Evolutionary conservation across 2,113 vertebrate genomes (phyloP), one percentile per base, ranked within the genome.

Genomic region (Hydrolagus affinis): DNA sequence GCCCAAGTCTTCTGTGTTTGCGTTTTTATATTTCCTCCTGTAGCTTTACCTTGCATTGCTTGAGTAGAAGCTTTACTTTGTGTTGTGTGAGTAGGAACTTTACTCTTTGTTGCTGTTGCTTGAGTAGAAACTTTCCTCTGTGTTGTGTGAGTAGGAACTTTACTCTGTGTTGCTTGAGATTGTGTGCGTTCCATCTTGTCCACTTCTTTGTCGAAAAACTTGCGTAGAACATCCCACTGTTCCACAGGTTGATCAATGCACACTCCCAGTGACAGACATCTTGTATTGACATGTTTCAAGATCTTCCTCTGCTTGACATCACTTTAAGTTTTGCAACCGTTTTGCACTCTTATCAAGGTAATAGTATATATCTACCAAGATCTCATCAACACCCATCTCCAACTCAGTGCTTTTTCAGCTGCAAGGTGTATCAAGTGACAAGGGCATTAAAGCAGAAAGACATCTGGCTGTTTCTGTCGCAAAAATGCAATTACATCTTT

Each of bases 321-420:
- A 76, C 78, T 30, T 21, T 56, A 86, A 68, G 15, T 6, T 28
- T 21, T 74, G 2, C 73, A 70, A 80, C 75, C 86, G 70, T 56
- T 80, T 83, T 64, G 30, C 83, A 14, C 74, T 86, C 21, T 86
- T 86, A 23, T 86, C 77, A 0, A 86, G 76, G 32, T 86, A 86
- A 78, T 85, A 71, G 68, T 23, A 86, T 8, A 85, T 86, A 59
- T 56, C 75, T 32, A 62, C n/a, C 23, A 85, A 78, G 17, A 28
- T 28, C n/a, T 85, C 86, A 30, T 86, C 76, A 23, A 60, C 72
- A 17, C 57, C 66, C 1, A 86, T 70, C 62, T 69, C 0, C 17
- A 85, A 69, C 66, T 85, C 60, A 44, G 56, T 86, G 68, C 86
- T 21, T 23, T 85, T 19, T 86, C 86, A 71, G 77, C 64, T 30